A percentile compares a stretch with the other conserved stretches of the same genome.
phyloP scores from a whole-genome alignment of 2,888 invertebrate genomes.

The Protophormia terraenovae region DNA sequence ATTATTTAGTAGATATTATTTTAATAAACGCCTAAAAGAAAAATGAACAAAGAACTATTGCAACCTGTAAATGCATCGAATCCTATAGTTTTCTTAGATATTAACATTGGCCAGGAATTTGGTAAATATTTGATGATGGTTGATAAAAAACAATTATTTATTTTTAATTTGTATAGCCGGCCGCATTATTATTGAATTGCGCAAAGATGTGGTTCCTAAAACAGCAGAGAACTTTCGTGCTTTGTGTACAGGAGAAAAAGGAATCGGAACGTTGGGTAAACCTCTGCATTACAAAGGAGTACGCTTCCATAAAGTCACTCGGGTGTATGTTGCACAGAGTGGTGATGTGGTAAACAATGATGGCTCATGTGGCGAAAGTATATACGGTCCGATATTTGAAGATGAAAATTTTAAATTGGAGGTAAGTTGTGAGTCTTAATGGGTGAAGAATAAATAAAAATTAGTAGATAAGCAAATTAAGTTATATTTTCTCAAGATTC shows the following conservation, averaged over 20 bases:
- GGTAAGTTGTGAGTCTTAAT: slow-evolving; percentile 82
- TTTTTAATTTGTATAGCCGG: slow-evolving; percentile 84
- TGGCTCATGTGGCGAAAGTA: slow-evolving; percentile 96
- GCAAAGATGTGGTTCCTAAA: slow-evolving; percentile 90
- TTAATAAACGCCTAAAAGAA: not conserved
- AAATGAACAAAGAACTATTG: slow-evolving; percentile 65
- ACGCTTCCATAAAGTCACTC: slow-evolving; percentile 91
- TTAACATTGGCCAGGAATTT: slow-evolving; percentile 86
- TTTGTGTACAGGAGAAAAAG: slow-evolving; percentile 95
- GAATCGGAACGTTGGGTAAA: slow-evolving; percentile 86
- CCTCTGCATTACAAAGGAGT: slow-evolving; percentile 92
- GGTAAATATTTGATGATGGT: slow-evolving; percentile 82
- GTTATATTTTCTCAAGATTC: too few species aligned
- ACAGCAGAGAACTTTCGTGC: slow-evolving; percentile 96
- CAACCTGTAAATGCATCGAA: slow-evolving; percentile 79
- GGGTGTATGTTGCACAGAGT: slow-evolving; percentile 94
- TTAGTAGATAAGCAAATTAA: too few species aligned
- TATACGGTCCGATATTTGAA: slow-evolving; percentile 93
- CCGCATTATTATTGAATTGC: slow-evolving; percentile 92
- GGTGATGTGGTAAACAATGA: slow-evolving; percentile 90
- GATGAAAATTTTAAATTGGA: slow-evolving; percentile 92
- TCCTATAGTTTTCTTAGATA: slow-evolving; percentile 88
- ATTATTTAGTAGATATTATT: too few species aligned
- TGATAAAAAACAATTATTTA: not conserved
- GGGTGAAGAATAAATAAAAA: too few species aligned